These are phyloP conservation scores for Danio jaintianensis DNA, from an alignment of 2,797 vertebrate genomes.

Conservation along the genomic window DNA sequence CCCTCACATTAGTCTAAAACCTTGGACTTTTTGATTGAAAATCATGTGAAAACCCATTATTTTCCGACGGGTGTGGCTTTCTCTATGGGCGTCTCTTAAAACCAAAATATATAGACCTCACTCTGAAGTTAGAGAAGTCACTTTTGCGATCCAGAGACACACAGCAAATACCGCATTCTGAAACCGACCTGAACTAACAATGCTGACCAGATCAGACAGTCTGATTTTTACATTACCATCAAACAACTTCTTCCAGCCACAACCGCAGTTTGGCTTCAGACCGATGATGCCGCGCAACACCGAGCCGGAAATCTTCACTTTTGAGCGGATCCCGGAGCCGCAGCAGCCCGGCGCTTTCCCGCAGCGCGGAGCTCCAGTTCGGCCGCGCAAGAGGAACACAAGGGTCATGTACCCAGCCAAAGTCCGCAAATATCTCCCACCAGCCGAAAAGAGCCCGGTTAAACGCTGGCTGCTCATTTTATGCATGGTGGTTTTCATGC, in stretches of 20 bases:
- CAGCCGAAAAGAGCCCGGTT: constrained; percentile 75
- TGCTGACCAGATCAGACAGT: constrained; percentile 72
- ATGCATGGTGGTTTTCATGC: constrained; percentile 79
- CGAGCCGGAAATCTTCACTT: constrained; percentile 83
- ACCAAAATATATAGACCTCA: constrained; percentile 41
- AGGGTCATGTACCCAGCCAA: constrained; percentile 82
- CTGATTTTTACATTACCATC: constrained; percentile 61
- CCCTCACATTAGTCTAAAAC: too few species aligned
- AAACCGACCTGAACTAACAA: constrained; percentile 42
- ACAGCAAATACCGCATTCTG: background rate
- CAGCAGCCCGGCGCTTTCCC: constrained; percentile 54
- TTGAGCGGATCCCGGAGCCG: constrained; percentile 70
- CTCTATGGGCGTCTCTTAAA: constrained; percentile 57
- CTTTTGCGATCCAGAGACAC: constrained; percentile 30
- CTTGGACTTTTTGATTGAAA: background rate
- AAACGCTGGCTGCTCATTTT: constrained; percentile 80
- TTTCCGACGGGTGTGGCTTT: constrained; percentile 52
- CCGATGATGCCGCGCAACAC: constrained; percentile 69
- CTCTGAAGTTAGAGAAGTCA: background rate
- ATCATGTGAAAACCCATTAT: constrained; percentile 14
- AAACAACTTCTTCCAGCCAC: constrained; percentile 43
- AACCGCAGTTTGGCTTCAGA: constrained; percentile 60
- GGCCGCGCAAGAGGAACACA: constrained; percentile 73
- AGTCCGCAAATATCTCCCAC: constrained; percentile 81
- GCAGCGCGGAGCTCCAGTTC: constrained; percentile 64